phyloP scores from a whole-genome alignment of 2,113 vertebrate genomes.

The Chamaea fasciata region DNA sequence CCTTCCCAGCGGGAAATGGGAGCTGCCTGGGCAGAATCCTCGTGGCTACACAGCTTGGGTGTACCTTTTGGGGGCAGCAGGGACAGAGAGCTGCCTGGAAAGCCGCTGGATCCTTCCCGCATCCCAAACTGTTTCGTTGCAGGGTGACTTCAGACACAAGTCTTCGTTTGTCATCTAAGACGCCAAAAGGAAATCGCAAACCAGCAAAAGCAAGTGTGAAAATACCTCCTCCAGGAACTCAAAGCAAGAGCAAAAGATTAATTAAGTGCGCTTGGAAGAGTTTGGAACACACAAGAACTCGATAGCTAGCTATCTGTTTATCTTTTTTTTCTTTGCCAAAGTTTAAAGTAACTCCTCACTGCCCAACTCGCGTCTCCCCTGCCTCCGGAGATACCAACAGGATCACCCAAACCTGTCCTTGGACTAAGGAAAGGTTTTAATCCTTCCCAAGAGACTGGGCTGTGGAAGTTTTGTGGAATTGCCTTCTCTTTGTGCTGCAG shows the following conservation, averaged over 20 bases:
- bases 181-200: not conserved
- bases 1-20: not conserved
- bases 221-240: conserved; percentile 71
- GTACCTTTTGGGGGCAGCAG: not conserved
- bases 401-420: not conserved
- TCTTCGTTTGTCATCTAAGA: conserved; percentile 94
- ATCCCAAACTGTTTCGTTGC: not conserved
- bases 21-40: not conserved
- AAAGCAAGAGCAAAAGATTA: conserved; percentile 26
- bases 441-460: conserved; percentile 21
- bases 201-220: conserved; percentile 31
- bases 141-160: conserved; percentile 98
- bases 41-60: too few species aligned
- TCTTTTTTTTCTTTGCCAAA: conserved; percentile 73
- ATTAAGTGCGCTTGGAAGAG: conserved; percentile 44
- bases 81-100: not conserved
- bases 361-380: not conserved
- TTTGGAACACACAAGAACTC: conserved; percentile 52
- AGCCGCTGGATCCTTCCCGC: not conserved
- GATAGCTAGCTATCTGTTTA: conserved; percentile 44
- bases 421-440: not conserved
- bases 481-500: conserved; percentile 34
- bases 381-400: not conserved
- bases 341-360: conserved; percentile 67
- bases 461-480: conserved; percentile 19